These are phyloP conservation scores for Liopterus haemorrhoidalis DNA, from an alignment of 2,888 invertebrate genomes.

Conservation along the genomic window DNA sequence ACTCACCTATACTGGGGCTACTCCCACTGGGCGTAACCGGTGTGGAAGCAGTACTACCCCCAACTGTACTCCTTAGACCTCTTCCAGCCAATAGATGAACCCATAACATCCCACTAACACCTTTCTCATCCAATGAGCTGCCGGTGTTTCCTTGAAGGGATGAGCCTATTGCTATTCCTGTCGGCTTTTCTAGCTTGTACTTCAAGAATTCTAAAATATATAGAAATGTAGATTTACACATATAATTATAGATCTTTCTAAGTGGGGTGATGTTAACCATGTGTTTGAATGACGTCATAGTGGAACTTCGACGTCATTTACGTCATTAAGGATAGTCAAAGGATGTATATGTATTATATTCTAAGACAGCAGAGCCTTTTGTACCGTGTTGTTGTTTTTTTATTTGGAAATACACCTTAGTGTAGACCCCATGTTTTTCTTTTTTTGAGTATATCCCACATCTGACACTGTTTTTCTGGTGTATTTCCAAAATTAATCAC, in stretches of 20 bases:
- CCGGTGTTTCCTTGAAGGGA: conserved; percentile 35
- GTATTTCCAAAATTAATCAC: too few relatives aligned
- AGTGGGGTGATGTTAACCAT: too few relatives aligned
- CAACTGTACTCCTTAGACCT: conserved; percentile 69
- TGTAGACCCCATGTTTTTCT: too few relatives aligned
- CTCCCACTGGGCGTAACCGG: conserved; percentile 58
- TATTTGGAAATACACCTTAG: too few relatives aligned
- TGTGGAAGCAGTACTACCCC: conserved; percentile 64
- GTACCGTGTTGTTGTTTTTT: too few relatives aligned
- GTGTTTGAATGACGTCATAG: too few relatives aligned
- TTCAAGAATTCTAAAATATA: conserved; percentile 71
- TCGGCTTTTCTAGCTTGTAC: conserved; percentile 79
- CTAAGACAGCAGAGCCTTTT: too few relatives aligned
- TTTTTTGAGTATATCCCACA: too few relatives aligned
- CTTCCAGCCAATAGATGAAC: conserved; percentile 84
- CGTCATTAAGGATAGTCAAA: too few relatives aligned
- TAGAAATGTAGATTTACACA: conserved; percentile 7
- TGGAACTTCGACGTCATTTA: too few relatives aligned
- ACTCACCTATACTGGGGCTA: conserved; percentile 39
- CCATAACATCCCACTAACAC: conserved; percentile 83
- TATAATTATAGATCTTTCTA: neutral
- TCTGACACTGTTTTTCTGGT: too few relatives aligned
- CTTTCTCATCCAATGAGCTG: conserved; percentile 48
- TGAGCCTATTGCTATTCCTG: conserved; percentile 24
- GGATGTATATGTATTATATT: too few relatives aligned